Evolutionary conservation across 2,113 vertebrate species (phyloP).

Genomic region (Chiloscyllium plagiosum): DNA sequence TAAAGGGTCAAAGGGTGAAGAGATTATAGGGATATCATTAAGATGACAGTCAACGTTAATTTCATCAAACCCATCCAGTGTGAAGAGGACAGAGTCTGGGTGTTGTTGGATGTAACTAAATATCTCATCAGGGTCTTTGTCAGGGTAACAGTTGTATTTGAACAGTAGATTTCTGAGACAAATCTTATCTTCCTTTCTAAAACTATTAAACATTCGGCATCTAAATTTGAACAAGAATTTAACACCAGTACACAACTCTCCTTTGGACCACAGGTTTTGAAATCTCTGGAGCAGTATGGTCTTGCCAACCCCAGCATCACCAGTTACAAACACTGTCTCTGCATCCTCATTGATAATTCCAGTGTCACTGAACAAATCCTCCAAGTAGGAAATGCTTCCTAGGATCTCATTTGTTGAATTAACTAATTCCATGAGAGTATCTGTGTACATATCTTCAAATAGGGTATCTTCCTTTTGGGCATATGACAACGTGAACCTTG

Average conservation of each 20-base stretch:
- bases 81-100: conserved; percentile 75
- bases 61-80: conserved; percentile 91
- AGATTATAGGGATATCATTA: conserved; percentile 62
- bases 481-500: conserved; percentile 75
- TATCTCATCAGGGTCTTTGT: conserved; percentile 70
- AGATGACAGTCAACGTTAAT: conserved; percentile 70
- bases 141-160: conserved; percentile 83
- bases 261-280: conserved; percentile 80
- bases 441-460: conserved; percentile 76
- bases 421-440: conserved; percentile 75
- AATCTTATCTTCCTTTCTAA: conserved; percentile 64
- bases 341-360: conserved; percentile 74
- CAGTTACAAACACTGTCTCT: conserved; percentile 72
- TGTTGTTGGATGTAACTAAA: conserved; percentile 77
- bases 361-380: conserved; percentile 65
- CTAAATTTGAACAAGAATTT: conserved; percentile 86
- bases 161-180: conserved; percentile 82
- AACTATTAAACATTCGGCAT: conserved; percentile 79
- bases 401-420: conserved; percentile 67
- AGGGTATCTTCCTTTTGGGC: conserved; percentile 74
- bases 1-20: conserved; percentile 66
- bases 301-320: conserved; percentile 87
- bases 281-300: conserved; percentile 84
- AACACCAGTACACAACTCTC: conserved; percentile 54
- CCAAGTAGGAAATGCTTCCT: conserved; percentile 57